These are phyloP conservation scores for Pithys albifrons DNA, from an alignment of 2,113 vertebrate genomes.

Conservation along the genomic window DNA sequence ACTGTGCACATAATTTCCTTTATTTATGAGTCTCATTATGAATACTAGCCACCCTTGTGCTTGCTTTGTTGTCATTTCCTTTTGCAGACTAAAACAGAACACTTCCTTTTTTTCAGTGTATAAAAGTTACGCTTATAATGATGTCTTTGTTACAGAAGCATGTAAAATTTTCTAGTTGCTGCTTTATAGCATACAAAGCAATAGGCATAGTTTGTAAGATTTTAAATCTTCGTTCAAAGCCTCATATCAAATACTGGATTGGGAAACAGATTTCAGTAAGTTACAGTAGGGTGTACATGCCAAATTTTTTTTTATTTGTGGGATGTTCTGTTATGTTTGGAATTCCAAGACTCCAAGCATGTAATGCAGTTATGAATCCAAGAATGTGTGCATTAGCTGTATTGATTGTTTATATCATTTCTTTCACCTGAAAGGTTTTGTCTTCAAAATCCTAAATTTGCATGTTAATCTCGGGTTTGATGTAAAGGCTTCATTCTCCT, in stretches of 20 bases:
- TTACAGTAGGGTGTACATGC: not conserved
- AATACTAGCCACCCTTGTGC: constrained; percentile 41
- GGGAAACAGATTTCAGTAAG: not conserved
- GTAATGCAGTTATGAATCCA: not conserved
- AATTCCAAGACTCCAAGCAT: constrained; percentile 2
- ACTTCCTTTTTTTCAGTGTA: constrained; percentile 25
- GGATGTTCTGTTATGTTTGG: not conserved
- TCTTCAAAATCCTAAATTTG: not conserved
- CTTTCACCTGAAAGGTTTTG: not conserved
- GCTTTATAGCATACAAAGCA: not conserved
- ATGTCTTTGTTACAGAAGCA: not conserved
- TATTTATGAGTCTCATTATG: constrained; percentile 59
- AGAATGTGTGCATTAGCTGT: not conserved
- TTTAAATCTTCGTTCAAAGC: not conserved
- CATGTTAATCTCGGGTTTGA: not conserved
- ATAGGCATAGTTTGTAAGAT: not conserved
- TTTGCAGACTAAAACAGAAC: constrained; percentile 7
- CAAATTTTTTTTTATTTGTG: not conserved
- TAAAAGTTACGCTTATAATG: not conserved
- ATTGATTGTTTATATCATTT: not conserved
- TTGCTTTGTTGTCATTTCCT: constrained; percentile 56
- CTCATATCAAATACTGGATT: not conserved
- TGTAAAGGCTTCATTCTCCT: not conserved
- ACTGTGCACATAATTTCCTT: constrained; percentile 63
- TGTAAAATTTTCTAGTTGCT: not conserved